These are phyloP conservation scores for Neoseiulus cucumeris DNA, from an alignment of 1,140 invertebrate genomes.

Conservation along the genomic window DNA sequence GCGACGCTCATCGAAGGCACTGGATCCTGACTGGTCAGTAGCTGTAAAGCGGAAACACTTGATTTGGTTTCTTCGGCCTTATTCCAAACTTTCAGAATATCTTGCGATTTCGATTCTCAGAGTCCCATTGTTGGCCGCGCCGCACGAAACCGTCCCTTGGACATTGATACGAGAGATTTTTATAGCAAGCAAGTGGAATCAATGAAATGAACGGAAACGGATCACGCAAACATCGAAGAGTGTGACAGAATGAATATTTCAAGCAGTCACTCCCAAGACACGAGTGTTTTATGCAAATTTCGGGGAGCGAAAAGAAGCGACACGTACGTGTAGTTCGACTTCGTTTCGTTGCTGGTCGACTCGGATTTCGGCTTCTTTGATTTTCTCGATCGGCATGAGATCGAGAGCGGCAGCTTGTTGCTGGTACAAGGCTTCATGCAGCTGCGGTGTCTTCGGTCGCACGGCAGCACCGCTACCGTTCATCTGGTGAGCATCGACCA, in stretches of 20 bases:
- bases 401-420: constrained; percentile 20
- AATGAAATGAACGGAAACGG: no score
- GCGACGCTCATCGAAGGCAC: constrained; percentile 49
- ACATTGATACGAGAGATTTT: no score
- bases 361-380: constrained; percentile 27
- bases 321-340: constrained; percentile 1
- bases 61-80: neutral
- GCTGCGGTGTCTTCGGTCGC: neutral
- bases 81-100: neutral
- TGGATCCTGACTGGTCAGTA: constrained; percentile 25
- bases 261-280: no score
- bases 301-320: neutral
- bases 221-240: no score
- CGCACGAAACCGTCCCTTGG: no score
- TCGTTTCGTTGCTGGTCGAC: constrained; percentile 21
- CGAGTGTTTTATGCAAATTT: no score
- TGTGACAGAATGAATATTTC: no score
- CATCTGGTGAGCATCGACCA: neutral
- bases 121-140: neutral
- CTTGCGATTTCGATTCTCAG: no score
- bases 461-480: neutral
- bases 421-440: neutral
- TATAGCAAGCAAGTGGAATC: no score
- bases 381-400: constrained; percentile 30
- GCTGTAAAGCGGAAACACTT: neutral